A percentile compares a stretch with the other conserved stretches of the same genome.
phyloP scores from a whole-genome alignment of 2,888 invertebrate species.

The Thumatha senex region DNA sequence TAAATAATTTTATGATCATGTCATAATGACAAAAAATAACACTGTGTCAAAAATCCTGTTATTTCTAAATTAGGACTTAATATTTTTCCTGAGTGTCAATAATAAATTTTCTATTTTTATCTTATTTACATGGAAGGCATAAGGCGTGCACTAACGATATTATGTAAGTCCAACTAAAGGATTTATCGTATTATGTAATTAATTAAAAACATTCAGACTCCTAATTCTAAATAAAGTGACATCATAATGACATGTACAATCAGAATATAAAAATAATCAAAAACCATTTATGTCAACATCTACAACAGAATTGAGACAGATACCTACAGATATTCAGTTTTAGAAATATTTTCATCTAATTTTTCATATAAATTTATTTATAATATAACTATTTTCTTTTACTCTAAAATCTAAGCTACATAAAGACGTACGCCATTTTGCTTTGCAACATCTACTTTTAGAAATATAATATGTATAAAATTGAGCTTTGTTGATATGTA shows the following conservation, averaged over 20 bases:
- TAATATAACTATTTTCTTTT: conserved; percentile 41
- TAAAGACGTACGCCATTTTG: conserved; percentile 68
- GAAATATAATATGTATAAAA: conserved; percentile 79
- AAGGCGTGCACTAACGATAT: conserved; percentile 58
- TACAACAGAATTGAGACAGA: conserved; percentile 43
- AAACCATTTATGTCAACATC: conserved; percentile 10
- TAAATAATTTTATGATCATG: conserved; percentile 23
- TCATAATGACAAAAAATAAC: conserved; percentile 14
- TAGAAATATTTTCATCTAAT: conserved; percentile 37
- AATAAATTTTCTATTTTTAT: conserved; percentile 41
- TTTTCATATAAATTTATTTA: conserved; percentile 53
- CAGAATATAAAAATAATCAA: neutral
- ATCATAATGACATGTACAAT: conserved; percentile 28
- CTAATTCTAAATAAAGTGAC: conserved; percentile 37
- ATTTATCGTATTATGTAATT: conserved; percentile 30
- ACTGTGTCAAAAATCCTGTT: neutral
- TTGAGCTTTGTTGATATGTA: conserved; percentile 82
- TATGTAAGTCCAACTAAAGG: conserved; percentile 41
- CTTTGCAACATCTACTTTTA: conserved; percentile 77
- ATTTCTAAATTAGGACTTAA: conserved; percentile 2
- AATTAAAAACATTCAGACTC: conserved; percentile 31
- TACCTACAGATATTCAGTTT: conserved; percentile 49
- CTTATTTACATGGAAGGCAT: conserved; percentile 78
- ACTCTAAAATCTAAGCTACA: conserved; percentile 68
- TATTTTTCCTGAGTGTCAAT: conserved; percentile 31